Evolutionary conservation across 1,140 invertebrate genomes (phyloP).

Genomic region (Drosophila miranda): DNA sequence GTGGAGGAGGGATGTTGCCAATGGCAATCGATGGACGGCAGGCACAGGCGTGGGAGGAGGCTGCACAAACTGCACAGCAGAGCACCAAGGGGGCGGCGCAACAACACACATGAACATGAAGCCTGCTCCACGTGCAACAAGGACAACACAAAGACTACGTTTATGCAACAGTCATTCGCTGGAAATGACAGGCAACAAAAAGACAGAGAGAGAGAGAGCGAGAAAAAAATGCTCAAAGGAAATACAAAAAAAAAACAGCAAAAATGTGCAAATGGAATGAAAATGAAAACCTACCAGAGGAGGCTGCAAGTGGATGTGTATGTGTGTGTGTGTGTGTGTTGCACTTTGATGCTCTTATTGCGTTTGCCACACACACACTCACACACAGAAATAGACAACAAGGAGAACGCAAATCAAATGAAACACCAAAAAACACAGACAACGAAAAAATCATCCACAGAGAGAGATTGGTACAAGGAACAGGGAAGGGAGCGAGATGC

Average conservation of each 20-base stretch:
- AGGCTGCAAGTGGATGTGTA: conserved; percentile 34
- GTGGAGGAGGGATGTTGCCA: conserved; percentile 43
- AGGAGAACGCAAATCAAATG: conserved; percentile 69
- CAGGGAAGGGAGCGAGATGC: neutral
- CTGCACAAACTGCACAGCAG: conserved; percentile 62
- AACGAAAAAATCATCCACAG: conserved; percentile 17
- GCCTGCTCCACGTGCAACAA: conserved; percentile 43
- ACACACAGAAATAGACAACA: conserved; percentile 30
- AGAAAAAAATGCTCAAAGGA: conserved; percentile 6
- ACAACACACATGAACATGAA: conserved; percentile 19
- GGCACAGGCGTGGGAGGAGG: conserved; percentile 17
- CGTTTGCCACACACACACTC: conserved; percentile 42
- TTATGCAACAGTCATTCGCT: conserved; percentile 80
- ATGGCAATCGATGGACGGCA: conserved; percentile 57
- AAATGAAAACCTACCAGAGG: conserved; percentile 65
- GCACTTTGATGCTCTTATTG: conserved; percentile 80
- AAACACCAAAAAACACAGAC: conserved; percentile 65
- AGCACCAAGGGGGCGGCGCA: conserved; percentile 23
- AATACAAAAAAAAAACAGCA: conserved; percentile 10
- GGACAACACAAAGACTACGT: conserved; percentile 75
- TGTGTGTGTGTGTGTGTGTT: conserved; percentile 39
- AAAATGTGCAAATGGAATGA: conserved; percentile 25
- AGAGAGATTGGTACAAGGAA: neutral
- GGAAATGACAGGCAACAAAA: conserved; percentile 54
- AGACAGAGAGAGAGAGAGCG: conserved; percentile 3